phyloP scores from a whole-genome alignment of 2,888 invertebrate species.

The Nebria salina region DNA sequence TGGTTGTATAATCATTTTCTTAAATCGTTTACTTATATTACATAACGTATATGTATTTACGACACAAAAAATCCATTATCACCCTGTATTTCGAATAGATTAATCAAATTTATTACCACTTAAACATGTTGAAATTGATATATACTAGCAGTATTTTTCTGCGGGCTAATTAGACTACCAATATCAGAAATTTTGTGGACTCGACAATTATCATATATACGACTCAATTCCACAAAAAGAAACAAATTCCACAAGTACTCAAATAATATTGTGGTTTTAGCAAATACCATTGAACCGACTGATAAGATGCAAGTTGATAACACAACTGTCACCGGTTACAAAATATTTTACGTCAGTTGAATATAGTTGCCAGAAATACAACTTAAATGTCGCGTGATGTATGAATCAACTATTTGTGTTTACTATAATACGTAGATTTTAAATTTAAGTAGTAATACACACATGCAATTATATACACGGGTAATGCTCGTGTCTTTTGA shows the following conservation, averaged over 20 bases:
- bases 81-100: no score
- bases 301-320: not conserved
- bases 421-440: not conserved
- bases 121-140: no score
- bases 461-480: not conserved
- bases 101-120: no score
- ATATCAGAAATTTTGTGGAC: not conserved
- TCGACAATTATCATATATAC: no score
- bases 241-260: not conserved
- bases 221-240: not conserved
- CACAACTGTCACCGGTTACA: not conserved
- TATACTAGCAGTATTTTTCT: no score
- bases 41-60: no score
- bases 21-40: no score
- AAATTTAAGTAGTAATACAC: not conserved
- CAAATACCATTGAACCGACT: not conserved
- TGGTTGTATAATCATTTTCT: no score
- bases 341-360: not conserved
- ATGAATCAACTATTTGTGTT: not conserved
- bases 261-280: not conserved
- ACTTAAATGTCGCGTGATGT: not conserved
- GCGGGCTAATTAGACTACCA: no score
- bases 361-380: not conserved
- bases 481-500: no score
- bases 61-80: no score